Base-by-base conservation (phyloP, 2,113 vertebrate species). In the Cynopterus brachyotis region DNA sequence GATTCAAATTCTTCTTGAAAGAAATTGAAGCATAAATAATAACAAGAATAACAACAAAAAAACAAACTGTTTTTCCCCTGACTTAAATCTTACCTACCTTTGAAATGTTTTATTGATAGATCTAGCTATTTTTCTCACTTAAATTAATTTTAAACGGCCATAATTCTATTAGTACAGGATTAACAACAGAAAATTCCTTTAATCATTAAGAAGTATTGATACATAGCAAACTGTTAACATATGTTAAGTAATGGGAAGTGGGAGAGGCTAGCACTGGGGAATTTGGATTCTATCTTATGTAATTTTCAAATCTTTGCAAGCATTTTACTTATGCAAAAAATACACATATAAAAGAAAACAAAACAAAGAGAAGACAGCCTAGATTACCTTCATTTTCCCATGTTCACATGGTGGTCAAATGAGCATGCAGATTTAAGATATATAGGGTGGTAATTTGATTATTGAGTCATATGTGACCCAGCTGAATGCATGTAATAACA, bases 391-490 rank as follows among this genome's bases (percentile, higher is more conserved):
- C 88, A 73, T 91, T 96, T 97, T 91, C 82, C 88, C 78, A 95
- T 59, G 50, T 94, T 59, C 83, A 79, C 59, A 69, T 93, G 66
- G 85, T 93, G n/a, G 80, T 95, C 53, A 26, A 94, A 80, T 82
- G 85, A 96, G 82, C 75, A 70, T 79, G 64, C 57, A 94, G 88
- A 94, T 89, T 97, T 91, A 91, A 96, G 95, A 97, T 96, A 82
- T 93, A 95, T 94, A 97, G 82, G 72, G 97, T 98, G 95, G 93
- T 97, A 97, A 98, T 98, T 97, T 97, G 96, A 96, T 96, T 97
- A 98, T 82, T 96, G 95, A 96, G 91, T 96, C 96, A 97, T 93
- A 95, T 97, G 96, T 96, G 88, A 97, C 91, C 93, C 96, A 96
- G 95, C 72, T 95, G 93, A 98, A 95, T 91, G 85, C 76, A 93